Base-by-base conservation (phyloP, 1,140 invertebrate genomes). In the Pseudomyrmex flavicornis region DNA sequence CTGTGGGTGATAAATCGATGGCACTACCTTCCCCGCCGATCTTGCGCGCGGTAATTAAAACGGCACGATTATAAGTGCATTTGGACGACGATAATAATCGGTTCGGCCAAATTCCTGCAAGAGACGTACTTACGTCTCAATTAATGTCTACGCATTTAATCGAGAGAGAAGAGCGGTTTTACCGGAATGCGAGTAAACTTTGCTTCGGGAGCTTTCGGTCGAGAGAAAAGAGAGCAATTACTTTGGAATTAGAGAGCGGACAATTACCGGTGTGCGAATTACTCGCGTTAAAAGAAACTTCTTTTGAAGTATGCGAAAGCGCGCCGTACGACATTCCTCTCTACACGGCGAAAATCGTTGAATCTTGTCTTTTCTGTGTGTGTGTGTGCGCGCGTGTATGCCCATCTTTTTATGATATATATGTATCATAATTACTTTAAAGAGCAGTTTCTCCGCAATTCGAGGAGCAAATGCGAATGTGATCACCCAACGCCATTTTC, bases 191-290 rank as follows among this genome's bases (percentile, higher is more conserved):
- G 75, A 83, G 84, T 73, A 76, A 86, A 77, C 72, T 75, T 83
- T 50, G 65, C 82, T 56, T 20, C 77, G 54, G 62, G 79, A 46
- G 82, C 59, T 76, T 84, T 63, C 48, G 80, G 20, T 72, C 50
- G 72, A 76, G 66, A 90, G 88, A 91, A 91, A 88, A 91, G 91
- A 91, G 91, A 93, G 91, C 90, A 92, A 93, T 92, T 92, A 93
- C 88, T 54, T 17, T 80, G 91, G 88, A 94, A 93, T 92, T 91
- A 91, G 90, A 93, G 87, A 93, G 87, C 89, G 84, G 66, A 83
- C 86, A 88, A 90, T 89, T 87, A 86, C 84, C 0, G 86, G 88
- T 87, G 86, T 50, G 90, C 92, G 91, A 90, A 92, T 91, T 92
- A 91, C 90, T 85, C 86, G 79, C 65, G 73, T 63, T 35, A 70